Evolutionary conservation across 2,797 vertebrate species (phyloP).

Genomic region (Pygocentrus nattereri): DNA sequence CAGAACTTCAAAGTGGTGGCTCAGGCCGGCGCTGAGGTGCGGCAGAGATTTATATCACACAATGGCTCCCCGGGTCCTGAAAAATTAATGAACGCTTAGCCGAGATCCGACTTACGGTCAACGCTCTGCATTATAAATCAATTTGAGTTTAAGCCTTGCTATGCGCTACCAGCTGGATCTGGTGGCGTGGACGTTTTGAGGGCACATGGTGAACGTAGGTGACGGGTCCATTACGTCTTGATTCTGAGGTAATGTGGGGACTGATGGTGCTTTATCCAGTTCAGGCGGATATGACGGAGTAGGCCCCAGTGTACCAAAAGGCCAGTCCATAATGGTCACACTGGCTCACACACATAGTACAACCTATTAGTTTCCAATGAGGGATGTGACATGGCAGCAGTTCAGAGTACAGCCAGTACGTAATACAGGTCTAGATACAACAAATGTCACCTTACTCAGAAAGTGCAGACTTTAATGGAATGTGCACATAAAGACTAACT

Average conservation of each 20-base stretch:
- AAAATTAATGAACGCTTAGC: constrained; percentile 75
- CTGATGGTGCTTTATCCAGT: constrained; percentile 35
- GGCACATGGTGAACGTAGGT: constrained; percentile 49
- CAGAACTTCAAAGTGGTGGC: constrained; percentile 72
- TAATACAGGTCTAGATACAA: constrained; percentile 45
- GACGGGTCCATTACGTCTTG: constrained; percentile 37
- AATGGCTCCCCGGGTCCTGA: constrained; percentile 65
- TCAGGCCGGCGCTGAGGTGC: constrained; percentile 61
- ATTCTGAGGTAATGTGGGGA: constrained; percentile 45
- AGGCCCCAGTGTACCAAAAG: constrained; percentile 39
- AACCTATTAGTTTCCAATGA: constrained; percentile 55
- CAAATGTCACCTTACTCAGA: constrained; percentile 44
- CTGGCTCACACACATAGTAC: constrained; percentile 30
- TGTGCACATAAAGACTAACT: constrained; percentile 47
- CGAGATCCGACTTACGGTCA: constrained; percentile 67
- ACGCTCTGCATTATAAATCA: constrained; percentile 66
- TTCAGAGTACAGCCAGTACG: constrained; percentile 52
- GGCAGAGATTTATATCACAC: constrained; percentile 72
- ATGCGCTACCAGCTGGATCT: constrained; percentile 56
- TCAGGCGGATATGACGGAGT: constrained; percentile 40
- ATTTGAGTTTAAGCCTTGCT: constrained; percentile 59
- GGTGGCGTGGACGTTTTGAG: constrained; percentile 66
- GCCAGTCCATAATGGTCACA: constrained; percentile 48
- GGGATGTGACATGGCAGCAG: constrained; percentile 53
- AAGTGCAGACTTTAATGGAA: constrained; percentile 44